These are phyloP conservation scores for Cebidichthys violaceus DNA, from an alignment of 2,113 vertebrate genomes.

Conservation along the genomic window DNA sequence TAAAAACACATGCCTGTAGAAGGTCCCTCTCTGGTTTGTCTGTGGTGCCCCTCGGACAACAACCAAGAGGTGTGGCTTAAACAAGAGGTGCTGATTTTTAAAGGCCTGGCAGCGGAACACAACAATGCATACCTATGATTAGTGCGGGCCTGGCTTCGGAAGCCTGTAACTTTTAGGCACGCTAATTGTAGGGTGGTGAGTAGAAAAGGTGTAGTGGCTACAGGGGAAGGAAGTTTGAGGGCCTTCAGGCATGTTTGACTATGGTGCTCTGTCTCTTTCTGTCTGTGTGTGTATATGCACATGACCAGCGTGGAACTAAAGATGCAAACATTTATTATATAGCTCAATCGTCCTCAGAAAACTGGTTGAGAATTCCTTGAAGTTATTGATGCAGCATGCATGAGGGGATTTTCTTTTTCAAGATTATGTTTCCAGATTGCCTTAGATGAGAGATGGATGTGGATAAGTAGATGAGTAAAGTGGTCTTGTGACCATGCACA, in stretches of 20 bases:
- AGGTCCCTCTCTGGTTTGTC: not conserved
- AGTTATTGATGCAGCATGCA: constrained; percentile 23
- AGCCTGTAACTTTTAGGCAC: constrained; percentile 77
- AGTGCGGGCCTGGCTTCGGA: constrained; percentile 72
- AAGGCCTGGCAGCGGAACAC: constrained; percentile 72
- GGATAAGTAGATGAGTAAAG: constrained; percentile 47
- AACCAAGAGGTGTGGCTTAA: constrained; percentile 61
- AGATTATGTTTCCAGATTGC: constrained; percentile 32
- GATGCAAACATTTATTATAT: constrained; percentile 32
- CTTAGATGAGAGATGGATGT: constrained; percentile 24
- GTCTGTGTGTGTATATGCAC: constrained; percentile 27
- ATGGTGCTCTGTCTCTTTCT: constrained; percentile 22
- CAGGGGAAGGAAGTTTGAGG: constrained; percentile 74
- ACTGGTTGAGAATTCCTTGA: constrained; percentile 15
- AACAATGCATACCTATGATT: constrained; percentile 82
- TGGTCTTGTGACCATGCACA: constrained; percentile 59
- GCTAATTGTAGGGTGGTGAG: constrained; percentile 82
- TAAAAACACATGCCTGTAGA: constrained; percentile 20
- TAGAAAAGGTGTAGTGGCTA: constrained; percentile 78
- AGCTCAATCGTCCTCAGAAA: constrained; percentile 15
- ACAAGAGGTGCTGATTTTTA: constrained; percentile 77
- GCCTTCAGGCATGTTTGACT: constrained; percentile 74
- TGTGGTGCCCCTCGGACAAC: constrained; percentile 31
- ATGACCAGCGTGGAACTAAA: constrained; percentile 26
- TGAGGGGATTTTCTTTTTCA: constrained; percentile 22